phyloP scores from a whole-genome alignment of 2,888 invertebrate species.

The Chouioia cunea region DNA sequence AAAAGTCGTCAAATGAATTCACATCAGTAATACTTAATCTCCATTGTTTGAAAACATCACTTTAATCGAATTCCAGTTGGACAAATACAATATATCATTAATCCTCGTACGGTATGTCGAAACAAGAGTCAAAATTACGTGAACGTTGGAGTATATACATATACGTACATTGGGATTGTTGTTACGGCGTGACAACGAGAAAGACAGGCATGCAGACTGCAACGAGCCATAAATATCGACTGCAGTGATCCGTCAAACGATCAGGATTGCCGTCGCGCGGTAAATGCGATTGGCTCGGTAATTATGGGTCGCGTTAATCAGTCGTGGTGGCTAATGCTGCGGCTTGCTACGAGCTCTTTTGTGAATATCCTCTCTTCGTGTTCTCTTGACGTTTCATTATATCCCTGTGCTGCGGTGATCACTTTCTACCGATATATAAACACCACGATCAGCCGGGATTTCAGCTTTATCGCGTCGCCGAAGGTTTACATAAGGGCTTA shows the following conservation, averaged over 20 bases:
- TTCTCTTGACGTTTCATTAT: slow-evolving; percentile 39
- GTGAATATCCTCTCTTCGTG: not conserved
- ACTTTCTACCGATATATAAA: slow-evolving; percentile 32
- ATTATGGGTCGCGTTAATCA: slow-evolving; percentile 44
- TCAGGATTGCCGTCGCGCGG: slow-evolving; percentile 7
- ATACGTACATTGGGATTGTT: no score
- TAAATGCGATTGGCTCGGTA: slow-evolving; percentile 32
- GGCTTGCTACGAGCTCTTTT: slow-evolving; percentile 17
- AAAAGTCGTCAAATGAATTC: slow-evolving; percentile 49
- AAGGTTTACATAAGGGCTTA: no score
- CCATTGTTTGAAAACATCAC: no score
- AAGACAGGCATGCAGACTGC: not conserved
- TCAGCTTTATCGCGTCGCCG: slow-evolving; percentile 1
- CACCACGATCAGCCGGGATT: slow-evolving; percentile 25
- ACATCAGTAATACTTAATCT: no score
- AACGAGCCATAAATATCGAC: slow-evolving; percentile 29
- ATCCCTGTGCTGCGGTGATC: slow-evolving; percentile 25
- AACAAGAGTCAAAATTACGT: no score
- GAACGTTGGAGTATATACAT: no score
- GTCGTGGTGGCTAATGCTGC: slow-evolving; percentile 39
- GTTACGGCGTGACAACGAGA: not conserved
- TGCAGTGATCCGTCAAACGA: slow-evolving; percentile 38
- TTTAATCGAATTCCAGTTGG: no score
- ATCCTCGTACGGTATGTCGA: no score
- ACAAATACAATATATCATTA: no score